Conservation (phyloP, 37 sponge, comb jelly and placozoan species). For the Eunapius fragilis region DNA sequence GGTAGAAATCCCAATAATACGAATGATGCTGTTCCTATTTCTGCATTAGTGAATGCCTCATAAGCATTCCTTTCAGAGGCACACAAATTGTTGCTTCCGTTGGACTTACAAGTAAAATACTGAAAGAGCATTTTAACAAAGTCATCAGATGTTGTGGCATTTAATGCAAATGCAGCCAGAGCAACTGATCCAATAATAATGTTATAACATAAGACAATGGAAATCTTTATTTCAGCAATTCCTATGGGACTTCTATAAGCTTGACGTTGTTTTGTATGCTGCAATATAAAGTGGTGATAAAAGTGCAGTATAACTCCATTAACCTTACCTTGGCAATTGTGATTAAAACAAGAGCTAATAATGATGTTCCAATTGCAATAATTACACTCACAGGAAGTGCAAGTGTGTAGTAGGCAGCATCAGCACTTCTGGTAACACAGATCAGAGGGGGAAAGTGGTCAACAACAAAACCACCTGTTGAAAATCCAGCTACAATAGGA, state of each 20-base stretch:
- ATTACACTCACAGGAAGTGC: constrained; percentile 26
- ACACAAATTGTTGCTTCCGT: not conserved
- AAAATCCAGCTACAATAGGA: not conserved
- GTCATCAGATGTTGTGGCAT: not conserved
- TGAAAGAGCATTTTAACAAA: not conserved
- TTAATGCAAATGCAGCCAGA: constrained; percentile 4
- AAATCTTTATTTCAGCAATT: not conserved
- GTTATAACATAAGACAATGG: constrained; percentile 13
- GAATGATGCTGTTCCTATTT: constrained; percentile 7
- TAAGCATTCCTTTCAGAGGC: not conserved
- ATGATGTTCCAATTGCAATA: constrained; percentile 21
- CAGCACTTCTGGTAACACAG: not conserved
- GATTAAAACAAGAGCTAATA: constrained; percentile 28
- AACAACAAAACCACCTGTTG: not conserved
- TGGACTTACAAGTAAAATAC: not conserved
- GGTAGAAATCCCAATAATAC: constrained; percentile 25
- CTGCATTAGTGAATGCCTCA: not conserved
- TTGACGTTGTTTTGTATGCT: not conserved
- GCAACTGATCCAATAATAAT: constrained; percentile 9
- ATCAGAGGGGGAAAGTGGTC: constrained; percentile 16
- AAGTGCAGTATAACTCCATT: not conserved
- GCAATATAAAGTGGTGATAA: not conserved
- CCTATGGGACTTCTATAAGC: not conserved
- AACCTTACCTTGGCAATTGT: constrained; percentile 11
- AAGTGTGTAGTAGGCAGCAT: constrained; percentile 2